A percentile compares a stretch with the other conserved stretches of the same genome.
Conservation (phyloP, 2,888 invertebrate genomes). For the Gastracanthus pulcherrimus region DNA sequence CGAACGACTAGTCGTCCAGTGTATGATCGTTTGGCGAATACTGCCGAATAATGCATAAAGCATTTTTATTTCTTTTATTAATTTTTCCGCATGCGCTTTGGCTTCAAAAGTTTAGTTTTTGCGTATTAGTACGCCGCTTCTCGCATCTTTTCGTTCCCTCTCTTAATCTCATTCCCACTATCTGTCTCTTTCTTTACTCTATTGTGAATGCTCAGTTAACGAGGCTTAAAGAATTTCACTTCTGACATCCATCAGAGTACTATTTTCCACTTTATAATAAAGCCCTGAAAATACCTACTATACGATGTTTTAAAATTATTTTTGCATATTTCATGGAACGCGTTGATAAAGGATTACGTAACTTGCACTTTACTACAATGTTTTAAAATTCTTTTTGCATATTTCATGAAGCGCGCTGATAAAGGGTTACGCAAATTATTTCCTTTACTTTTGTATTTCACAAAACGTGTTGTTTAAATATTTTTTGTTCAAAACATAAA, state of each 20-base stretch:
- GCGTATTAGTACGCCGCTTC: neutral
- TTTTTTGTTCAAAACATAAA: too few species aligned
- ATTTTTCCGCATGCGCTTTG: conserved; percentile 5
- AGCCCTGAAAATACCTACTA: neutral
- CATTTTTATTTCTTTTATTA: conserved; percentile 31
- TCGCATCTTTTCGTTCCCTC: neutral
- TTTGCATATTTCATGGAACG: neutral
- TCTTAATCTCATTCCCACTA: conserved; percentile 30
- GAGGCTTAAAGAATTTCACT: conserved; percentile 10
- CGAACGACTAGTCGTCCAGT: too few species aligned
- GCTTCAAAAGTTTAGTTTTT: neutral
- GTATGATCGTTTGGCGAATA: too few species aligned
- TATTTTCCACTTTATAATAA: conserved; percentile 13
- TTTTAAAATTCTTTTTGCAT: too few species aligned
- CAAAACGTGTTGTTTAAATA: too few species aligned
- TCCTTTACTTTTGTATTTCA: too few species aligned
- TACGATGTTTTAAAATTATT: neutral
- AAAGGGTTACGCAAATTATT: too few species aligned
- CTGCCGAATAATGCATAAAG: conserved; percentile 11
- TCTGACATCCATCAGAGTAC: neutral
- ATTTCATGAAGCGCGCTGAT: too few species aligned
- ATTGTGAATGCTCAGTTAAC: conserved; percentile 8
- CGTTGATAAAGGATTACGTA: neutral
- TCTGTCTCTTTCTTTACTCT: neutral
- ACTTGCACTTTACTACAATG: too few species aligned